These are phyloP conservation scores for Drosophila peninsularis DNA, from an alignment of 2,888 invertebrate genomes.

Conservation along the genomic window DNA sequence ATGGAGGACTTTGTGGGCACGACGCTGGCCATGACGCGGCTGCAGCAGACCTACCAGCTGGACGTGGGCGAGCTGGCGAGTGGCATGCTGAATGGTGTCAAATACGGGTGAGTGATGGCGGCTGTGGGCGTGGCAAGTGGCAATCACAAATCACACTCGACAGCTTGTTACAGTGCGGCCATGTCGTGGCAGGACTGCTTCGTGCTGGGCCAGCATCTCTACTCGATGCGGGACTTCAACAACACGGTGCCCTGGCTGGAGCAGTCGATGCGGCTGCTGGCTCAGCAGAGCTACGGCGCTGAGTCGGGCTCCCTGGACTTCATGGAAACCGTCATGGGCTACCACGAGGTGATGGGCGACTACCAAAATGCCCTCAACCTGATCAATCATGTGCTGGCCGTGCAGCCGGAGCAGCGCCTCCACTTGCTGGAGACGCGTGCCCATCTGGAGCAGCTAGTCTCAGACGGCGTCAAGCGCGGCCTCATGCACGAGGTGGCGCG, in stretches of 20 bases:
- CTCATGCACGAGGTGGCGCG: slow-evolving; percentile 62
- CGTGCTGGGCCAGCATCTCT: slow-evolving; percentile 96
- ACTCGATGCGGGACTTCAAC: slow-evolving; percentile 93
- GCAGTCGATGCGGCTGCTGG: slow-evolving; percentile 91
- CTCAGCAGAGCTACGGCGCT: slow-evolving; percentile 85
- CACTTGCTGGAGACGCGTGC: slow-evolving; percentile 93
- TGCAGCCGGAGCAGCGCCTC: slow-evolving; percentile 91
- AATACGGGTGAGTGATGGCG: slow-evolving; percentile 87
- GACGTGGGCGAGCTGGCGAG: slow-evolving; percentile 93
- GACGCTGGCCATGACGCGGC: slow-evolving; percentile 94
- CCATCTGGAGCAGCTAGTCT: slow-evolving; percentile 93
- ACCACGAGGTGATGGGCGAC: slow-evolving; percentile 86
- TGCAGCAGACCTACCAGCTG: slow-evolving; percentile 97
- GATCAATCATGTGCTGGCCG: slow-evolving; percentile 92
- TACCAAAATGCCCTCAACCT: slow-evolving; percentile 92
- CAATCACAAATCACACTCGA: slow-evolving; percentile 44
- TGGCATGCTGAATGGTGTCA: slow-evolving; percentile 94
- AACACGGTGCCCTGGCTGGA: slow-evolving; percentile 98
- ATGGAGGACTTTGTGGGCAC: slow-evolving; percentile 97
- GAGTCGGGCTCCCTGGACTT: slow-evolving; percentile 71
- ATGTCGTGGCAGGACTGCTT: slow-evolving; percentile 96
- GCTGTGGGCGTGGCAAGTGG: slow-evolving; percentile 22
- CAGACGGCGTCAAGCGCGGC: slow-evolving; percentile 81
- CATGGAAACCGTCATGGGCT: slow-evolving; percentile 76
- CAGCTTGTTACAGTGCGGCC: slow-evolving; percentile 85